A percentile compares a stretch with the other conserved stretches of the same genome.
Conservation (phyloP, 2,113 vertebrate species). For the Tragelaphus imberbis region DNA sequence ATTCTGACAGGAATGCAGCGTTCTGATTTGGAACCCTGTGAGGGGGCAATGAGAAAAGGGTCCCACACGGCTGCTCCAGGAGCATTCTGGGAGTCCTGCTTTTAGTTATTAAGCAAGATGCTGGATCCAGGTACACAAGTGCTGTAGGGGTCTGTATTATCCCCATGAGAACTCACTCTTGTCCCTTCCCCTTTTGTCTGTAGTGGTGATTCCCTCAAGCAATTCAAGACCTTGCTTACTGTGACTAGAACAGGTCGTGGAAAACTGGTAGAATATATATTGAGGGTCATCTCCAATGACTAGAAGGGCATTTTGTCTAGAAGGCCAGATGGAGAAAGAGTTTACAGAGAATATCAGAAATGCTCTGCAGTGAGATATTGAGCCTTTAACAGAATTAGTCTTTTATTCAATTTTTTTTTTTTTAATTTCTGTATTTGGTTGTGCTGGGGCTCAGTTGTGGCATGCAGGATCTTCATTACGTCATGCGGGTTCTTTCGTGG, state of each 20-base stretch:
- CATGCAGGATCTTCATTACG: neutral
- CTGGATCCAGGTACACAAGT: neutral
- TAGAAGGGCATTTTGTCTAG: neutral
- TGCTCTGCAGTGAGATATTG: neutral
- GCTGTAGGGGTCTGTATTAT: neutral
- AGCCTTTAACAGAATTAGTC: neutral
- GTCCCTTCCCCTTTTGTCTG: neutral
- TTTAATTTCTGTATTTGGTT: too few species aligned
- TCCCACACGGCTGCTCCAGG: neutral
- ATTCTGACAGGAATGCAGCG: slow-evolving; percentile 16
- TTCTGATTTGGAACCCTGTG: slow-evolving; percentile 27
- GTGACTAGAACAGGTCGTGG: neutral
- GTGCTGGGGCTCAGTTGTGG: neutral
- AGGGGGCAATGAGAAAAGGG: neutral
- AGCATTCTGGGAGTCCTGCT: slow-evolving; percentile 42
- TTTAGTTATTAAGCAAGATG: neutral
- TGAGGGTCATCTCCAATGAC: neutral
- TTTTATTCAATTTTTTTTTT: neutral
- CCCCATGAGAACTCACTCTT: neutral
- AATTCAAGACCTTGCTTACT: neutral
- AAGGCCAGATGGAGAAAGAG: neutral
- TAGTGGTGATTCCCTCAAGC: neutral
- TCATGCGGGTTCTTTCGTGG: neutral
- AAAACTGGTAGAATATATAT: neutral
- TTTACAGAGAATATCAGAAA: neutral